Conservation (phyloP, 2,113 vertebrate genomes). For the Vulpes ferrilata region DNA sequence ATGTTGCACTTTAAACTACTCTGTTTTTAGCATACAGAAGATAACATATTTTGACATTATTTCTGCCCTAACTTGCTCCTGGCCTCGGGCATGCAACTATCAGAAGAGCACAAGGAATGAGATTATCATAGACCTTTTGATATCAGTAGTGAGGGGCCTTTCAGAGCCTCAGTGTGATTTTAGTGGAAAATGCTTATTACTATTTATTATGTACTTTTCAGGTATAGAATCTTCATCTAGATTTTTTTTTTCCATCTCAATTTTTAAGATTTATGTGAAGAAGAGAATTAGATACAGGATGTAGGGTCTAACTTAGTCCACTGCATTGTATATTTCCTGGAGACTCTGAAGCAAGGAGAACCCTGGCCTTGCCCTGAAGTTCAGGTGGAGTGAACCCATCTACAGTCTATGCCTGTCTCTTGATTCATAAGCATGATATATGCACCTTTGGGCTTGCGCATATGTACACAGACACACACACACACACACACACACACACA, state of each 20-base stretch:
- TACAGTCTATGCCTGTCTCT: conserved; percentile 49
- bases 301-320: not conserved
- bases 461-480: accelerated
- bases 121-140: not conserved
- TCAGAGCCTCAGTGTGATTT: not conserved
- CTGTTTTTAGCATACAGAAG: conserved; percentile 40
- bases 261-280: not conserved
- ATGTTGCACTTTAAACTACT: not conserved
- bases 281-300: not conserved
- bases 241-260: not conserved
- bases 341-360: not conserved
- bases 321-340: not conserved
- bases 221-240: not conserved
- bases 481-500: not conserved
- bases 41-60: conserved; percentile 10
- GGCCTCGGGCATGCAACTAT: not conserved
- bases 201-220: not conserved
- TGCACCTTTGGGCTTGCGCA: not conserved
- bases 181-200: not conserved
- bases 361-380: not conserved
- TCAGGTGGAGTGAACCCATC: not conserved
- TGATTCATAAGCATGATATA: conserved; percentile 68
- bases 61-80: conserved; percentile 65
- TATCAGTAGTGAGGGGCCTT: not conserved
- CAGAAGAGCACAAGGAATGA: conserved; percentile 24